Conservation (phyloP, 1,140 invertebrate genomes). For the Macrotrachela quadricornifera region DNA sequence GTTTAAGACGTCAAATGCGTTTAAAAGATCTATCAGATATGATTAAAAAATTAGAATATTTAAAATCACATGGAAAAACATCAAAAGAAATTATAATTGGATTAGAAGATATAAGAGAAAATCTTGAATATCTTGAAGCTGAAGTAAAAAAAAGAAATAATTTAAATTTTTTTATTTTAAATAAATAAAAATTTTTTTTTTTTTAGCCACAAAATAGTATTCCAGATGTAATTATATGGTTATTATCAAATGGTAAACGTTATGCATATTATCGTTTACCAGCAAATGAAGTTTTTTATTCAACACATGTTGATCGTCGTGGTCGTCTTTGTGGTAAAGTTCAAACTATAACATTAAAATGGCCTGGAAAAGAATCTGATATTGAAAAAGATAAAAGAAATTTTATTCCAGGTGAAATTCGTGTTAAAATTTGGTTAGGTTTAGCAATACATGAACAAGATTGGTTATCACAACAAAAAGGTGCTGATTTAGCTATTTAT, state of each 20-base stretch:
- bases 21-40: conserved; percentile 20
- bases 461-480: conserved; percentile 28
- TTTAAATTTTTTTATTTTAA: no score
- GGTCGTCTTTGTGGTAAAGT: conserved; percentile 29
- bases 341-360: conserved; percentile 24
- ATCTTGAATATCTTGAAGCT: no score
- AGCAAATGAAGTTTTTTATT: conserved; percentile 27
- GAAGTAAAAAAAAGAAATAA: no score
- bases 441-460: conserved; percentile 25
- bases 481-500: conserved; percentile 31
- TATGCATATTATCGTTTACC: conserved; percentile 32
- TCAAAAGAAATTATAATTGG: conserved; percentile 19
- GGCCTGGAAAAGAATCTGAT: conserved; percentile 23
- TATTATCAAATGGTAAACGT: conserved; percentile 32
- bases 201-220: conserved; percentile 34
- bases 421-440: conserved; percentile 32
- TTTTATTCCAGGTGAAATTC: conserved; percentile 24
- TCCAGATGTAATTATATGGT: conserved; percentile 36
- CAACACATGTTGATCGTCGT: conserved; percentile 17
- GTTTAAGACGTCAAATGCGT: conserved; percentile 17
- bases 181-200: no score
- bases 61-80: conserved; percentile 22
- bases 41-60: conserved; percentile 14
- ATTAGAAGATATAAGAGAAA: neutral
- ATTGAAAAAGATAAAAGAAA: conserved; percentile 14